Base-by-base conservation (phyloP, 2,797 vertebrate species). In the Channa striata region DNA sequence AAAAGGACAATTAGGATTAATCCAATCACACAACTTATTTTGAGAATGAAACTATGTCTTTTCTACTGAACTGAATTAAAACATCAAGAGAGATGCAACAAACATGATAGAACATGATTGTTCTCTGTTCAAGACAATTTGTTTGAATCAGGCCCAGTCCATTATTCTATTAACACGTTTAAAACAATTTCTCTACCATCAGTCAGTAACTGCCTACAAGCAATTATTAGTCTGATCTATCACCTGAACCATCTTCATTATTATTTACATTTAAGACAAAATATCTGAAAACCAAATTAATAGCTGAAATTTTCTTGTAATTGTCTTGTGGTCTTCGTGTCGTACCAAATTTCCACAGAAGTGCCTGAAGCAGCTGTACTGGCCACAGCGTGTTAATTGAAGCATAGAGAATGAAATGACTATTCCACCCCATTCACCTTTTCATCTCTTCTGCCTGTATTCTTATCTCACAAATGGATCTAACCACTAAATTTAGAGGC, bases 371-470 rank as follows among this genome's bases (percentile, higher is more conserved):
- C 80, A 86, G 78, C 82, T 82, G 86, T 85, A 84, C 81, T 90
- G 90, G 80, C 88, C 83, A 86, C 87, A 78, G 83, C 79, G 62
- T 92, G 89, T 95, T 95, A 95, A 95, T 93, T 94, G 86, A 95
- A 87, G 86, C 78, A 80, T 89, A 81, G 83, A 89, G 87, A 93
- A 80, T 74, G 89, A 90, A 94, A 87, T 88, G 83, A 85, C 88
- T 80, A 87, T 88, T 86, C 63, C 62, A 80, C 81, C 76, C 74
- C 82, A 59, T 78, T 85, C 77, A 91, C 78, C 34, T 88, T 30
- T 94, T 93, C 90, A 85, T 94, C 91, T 87, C 72, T 44, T 82
- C 83, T 86, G 77, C 65, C 36, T 83, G 83, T 81, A 87, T 81
- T 86, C 85, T 66, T 87, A 90, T 93, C 91, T 92, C 83, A 80